Conservation (phyloP, 2,888 invertebrate species). For the Drosophila algonquin region DNA sequence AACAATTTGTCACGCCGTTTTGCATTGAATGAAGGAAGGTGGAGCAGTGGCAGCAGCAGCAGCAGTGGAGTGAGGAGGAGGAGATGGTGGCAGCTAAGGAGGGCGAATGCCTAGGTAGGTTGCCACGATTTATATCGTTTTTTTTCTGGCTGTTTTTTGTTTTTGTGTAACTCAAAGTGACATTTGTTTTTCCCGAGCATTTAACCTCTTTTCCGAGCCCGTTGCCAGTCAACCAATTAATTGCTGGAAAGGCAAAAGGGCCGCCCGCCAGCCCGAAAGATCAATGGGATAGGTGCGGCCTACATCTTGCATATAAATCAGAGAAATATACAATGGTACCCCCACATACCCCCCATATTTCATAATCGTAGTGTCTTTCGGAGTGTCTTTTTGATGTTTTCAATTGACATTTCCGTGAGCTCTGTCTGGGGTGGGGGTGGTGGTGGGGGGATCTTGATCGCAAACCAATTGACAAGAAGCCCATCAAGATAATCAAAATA, state of each 20-base stretch:
- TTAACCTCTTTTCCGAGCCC: conserved; percentile 24
- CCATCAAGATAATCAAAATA: conserved; percentile 38
- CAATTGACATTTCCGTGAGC: conserved; percentile 35
- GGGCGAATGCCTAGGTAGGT: conserved; percentile 18
- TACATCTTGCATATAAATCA: conserved; percentile 52
- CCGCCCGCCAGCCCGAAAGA: conserved; percentile 6
- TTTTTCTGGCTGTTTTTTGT: conserved; percentile 4
- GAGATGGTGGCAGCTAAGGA: conserved; percentile 10
- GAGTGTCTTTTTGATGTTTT: conserved; percentile 37
- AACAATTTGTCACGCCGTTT: conserved; percentile 74
- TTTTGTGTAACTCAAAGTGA: conserved; percentile 41
- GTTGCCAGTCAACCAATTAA: conserved; percentile 51
- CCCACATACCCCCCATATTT: conserved; percentile 27
- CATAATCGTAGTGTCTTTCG: conserved; percentile 45
- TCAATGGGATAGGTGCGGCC: conserved; percentile 55
- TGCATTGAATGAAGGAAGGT: conserved; percentile 40
- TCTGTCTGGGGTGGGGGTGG: not conserved
- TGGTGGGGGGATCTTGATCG: conserved; percentile 12
- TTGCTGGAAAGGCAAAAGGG: conserved; percentile 29
- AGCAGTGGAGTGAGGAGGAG: conserved; percentile 1
- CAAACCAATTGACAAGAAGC: conserved; percentile 37
- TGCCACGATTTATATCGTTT: conserved; percentile 15
- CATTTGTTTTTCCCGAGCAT: conserved; percentile 28
- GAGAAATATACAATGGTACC: conserved; percentile 2
- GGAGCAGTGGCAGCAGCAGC: conserved; percentile 30